Conservation (phyloP, 2,113 vertebrate species). For the Carassius gibelio region DNA sequence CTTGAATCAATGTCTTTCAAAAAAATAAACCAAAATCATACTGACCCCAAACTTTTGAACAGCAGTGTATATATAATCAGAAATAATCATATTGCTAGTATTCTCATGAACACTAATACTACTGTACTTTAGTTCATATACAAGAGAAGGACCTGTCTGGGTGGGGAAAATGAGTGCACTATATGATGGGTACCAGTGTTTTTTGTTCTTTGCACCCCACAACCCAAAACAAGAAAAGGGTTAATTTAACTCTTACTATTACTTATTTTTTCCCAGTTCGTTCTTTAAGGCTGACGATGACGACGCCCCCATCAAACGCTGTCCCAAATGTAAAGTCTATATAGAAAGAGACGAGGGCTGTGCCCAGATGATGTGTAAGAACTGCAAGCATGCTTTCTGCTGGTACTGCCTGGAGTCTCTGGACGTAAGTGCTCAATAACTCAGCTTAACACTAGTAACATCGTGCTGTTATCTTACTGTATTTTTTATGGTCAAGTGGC, state of each 20-base stretch:
- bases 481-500: constrained; percentile 17
- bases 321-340: constrained; percentile 98
- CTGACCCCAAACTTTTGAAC: no score
- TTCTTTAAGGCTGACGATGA: constrained; percentile 89
- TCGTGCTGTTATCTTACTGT: constrained; percentile 7
- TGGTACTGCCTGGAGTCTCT: constrained; percentile 99
- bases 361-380: constrained; percentile 99
- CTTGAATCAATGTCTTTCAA: no score
- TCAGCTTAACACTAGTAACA: background rate
- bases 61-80: no score
- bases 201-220: no score
- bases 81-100: background rate
- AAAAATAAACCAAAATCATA: no score
- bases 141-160: background rate
- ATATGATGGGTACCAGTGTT: background rate
- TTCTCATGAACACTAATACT: no score
- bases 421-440: constrained; percentile 82
- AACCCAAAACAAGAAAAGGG: no score
- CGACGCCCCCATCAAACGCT: constrained; percentile 94
- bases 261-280: constrained; percentile 72
- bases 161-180: background rate
- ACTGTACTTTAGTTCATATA: background rate
- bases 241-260: background rate
- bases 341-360: constrained; percentile 97
- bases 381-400: constrained; percentile 98